phyloP scores from a whole-genome alignment of 2,113 vertebrate species.

The Herpailurus yagouaroundi region DNA sequence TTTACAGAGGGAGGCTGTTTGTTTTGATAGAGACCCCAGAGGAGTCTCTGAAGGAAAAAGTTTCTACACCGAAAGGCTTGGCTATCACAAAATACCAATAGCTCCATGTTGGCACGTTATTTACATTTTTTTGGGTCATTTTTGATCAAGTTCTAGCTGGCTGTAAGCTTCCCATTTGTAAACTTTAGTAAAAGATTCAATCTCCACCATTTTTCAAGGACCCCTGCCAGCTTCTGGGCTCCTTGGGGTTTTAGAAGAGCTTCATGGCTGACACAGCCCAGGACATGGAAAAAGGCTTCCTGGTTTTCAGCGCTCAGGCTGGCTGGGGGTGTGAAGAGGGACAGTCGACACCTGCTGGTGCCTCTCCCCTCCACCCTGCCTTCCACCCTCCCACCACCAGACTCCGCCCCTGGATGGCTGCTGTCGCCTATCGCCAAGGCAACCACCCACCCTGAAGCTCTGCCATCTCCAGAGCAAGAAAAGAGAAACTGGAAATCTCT shows the following conservation, averaged over 20 bases:
- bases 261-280: not conserved
- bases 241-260: not conserved
- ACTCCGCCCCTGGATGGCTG: too few species aligned
- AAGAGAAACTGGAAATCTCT: not conserved
- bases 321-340: not conserved
- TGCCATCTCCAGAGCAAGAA: not conserved
- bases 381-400: not conserved
- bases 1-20: not conserved
- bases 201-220: not conserved
- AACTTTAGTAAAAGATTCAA: not conserved
- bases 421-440: not conserved
- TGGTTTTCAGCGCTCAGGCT: not conserved
- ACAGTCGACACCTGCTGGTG: fast-evolving
- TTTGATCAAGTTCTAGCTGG: not conserved
- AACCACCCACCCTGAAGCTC: not conserved
- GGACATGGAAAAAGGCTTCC: not conserved
- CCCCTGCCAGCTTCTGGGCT: not conserved
- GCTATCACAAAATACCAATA: not conserved
- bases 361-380: not conserved
- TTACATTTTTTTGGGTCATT: not conserved
- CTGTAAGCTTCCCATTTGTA: not conserved
- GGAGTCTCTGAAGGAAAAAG: not conserved
- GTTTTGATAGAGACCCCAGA: not conserved
- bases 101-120: not conserved
- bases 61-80: not conserved